Evolutionary conservation across 2,888 invertebrate species (phyloP).

Genomic region (Chrysopilus asiliformis): DNA sequence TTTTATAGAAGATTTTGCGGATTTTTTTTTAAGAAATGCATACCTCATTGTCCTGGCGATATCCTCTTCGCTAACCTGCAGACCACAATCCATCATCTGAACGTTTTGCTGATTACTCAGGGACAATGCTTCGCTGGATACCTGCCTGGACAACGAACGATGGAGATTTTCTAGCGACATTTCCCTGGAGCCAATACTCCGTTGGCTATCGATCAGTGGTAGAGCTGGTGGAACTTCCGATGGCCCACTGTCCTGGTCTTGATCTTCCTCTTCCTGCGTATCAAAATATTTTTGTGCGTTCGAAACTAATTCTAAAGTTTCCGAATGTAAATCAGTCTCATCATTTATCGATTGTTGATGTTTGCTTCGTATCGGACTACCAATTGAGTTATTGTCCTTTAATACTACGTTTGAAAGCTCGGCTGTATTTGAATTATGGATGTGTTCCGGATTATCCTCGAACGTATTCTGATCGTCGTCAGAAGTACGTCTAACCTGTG

Average conservation of each 20-base stretch:
- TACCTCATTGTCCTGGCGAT: constrained; percentile 76
- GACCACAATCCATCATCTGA: constrained; percentile 72
- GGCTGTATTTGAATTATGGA: neutral
- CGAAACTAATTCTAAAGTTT: constrained; percentile 23
- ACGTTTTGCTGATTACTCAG: constrained; percentile 62
- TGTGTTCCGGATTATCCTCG: constrained; percentile 40
- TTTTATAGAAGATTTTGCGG: neutral
- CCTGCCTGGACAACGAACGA: constrained; percentile 34
- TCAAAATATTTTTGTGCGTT: constrained; percentile 21
- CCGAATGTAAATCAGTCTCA: constrained; percentile 32
- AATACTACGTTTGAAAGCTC: constrained; percentile 14
- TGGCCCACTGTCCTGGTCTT: constrained; percentile 69
- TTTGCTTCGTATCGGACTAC: constrained; percentile 10
- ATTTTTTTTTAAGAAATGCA: constrained; percentile 23
- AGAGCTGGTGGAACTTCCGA: constrained; percentile 71
- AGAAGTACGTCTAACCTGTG: constrained; percentile 39
- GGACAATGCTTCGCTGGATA: constrained; percentile 54
- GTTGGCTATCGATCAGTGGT: constrained; percentile 63
- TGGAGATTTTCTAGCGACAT: constrained; percentile 74
- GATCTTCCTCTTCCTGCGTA: constrained; percentile 51
- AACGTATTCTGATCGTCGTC: constrained; percentile 35
- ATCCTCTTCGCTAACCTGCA: constrained; percentile 88
- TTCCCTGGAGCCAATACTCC: constrained; percentile 65
- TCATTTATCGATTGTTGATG: constrained; percentile 37
- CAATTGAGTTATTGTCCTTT: too few species aligned